Base-by-base conservation (phyloP, 2,888 invertebrate species). In the Polymixis lichenea region DNA sequence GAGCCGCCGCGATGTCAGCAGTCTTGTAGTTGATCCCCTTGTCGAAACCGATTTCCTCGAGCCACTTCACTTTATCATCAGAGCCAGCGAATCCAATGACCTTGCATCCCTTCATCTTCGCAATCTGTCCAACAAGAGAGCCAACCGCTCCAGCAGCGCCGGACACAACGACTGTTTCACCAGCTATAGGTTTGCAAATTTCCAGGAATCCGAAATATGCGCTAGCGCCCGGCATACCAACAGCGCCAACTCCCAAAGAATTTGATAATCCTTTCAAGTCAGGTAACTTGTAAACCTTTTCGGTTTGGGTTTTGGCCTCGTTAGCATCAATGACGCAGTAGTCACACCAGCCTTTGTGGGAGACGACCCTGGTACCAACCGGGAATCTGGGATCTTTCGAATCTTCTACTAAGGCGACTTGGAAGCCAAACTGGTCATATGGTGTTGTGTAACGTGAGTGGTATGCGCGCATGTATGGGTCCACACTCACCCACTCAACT, bases 71-170 rank as follows among this genome's bases (percentile, higher is more conserved):
- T 73, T 88, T 88, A 46, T 87, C 88, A 51, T 88, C 88, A n/a
- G 81, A 69, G 4, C 98, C 98, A 46, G 98, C 97, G 87, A 98
- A 97, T 0, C 98, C 98, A 83, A 98, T 97, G 0, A 98, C 95
- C 83, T 81, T 92, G 84, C 93, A 94, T 82, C 97, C 97, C 93
- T 97, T 97, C 60, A 98, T 97, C 92, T 98, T 98, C 0, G 97
- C 98, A 75, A 98, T 98, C 93, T 98, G 98, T 9, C 98, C 98
- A 0, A 98, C 98, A 19, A 97, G 92, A 76, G 97, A 97, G 5
- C 98, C 98, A 6, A 98, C 98, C 8, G 98, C 98, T 19, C 98
- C 98, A 2, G 98, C 98, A 6, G 98, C 98, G 0, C 97, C 97
- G 1, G 97, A 97, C 2, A 98, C 97, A 0, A 98, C 97, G 0